Evolutionary conservation across 2,888 invertebrate species (phyloP).

Genomic region (Pachydiplax longipennis): DNA sequence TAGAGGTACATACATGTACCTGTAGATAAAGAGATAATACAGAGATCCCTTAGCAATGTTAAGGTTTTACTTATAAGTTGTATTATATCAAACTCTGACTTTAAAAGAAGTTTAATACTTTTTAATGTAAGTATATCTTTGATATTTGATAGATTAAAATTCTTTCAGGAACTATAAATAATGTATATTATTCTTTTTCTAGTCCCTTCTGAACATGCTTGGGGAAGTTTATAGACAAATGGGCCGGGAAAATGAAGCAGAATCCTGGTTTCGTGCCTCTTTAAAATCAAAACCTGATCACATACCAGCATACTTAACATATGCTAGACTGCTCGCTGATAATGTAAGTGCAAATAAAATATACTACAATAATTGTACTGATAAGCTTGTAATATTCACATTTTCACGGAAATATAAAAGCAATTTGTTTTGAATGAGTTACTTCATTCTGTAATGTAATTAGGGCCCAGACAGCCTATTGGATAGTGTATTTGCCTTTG

Average conservation of each 20-base stretch:
- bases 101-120: not conserved
- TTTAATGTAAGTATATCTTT: too few relatives aligned
- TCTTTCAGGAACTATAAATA: too few relatives aligned
- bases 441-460: too few relatives aligned
- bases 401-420: not conserved
- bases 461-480: too few relatives aligned
- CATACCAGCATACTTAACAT: constrained; percentile 60
- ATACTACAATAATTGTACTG: not conserved
- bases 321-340: constrained; percentile 57
- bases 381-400: not conserved
- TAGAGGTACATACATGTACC: too few relatives aligned
- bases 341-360: constrained; percentile 49
- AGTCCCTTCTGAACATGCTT: constrained; percentile 62
- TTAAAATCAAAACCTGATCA: constrained; percentile 58
- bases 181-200: constrained; percentile 47
- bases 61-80: too few relatives aligned
- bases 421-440: not conserved
- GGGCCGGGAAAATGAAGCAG: constrained; percentile 57
- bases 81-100: too few relatives aligned
- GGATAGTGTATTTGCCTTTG: too few relatives aligned
- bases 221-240: constrained; percentile 60
- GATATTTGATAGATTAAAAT: not conserved
- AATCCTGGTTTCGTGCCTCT: constrained; percentile 59
- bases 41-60: too few relatives aligned
- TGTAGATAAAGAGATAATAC: too few relatives aligned